A percentile compares a stretch with the other conserved stretches of the same genome.
These are phyloP conservation scores for Plemyria rubiginata DNA, from an alignment of 2,888 invertebrate genomes.

Conservation along the genomic window DNA sequence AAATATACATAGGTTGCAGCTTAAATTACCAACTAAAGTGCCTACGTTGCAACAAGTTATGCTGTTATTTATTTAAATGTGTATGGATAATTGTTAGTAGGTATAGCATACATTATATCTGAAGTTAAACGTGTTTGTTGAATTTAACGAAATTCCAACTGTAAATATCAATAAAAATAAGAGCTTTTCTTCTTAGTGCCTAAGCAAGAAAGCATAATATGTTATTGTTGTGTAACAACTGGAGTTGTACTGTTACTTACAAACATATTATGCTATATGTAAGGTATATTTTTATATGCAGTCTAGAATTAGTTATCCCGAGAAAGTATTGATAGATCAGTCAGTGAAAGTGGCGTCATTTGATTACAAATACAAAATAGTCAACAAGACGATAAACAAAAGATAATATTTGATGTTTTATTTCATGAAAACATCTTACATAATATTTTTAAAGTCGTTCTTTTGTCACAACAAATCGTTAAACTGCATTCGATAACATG, in stretches of 20 bases:
- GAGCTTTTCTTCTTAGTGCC: slow-evolving; percentile 17
- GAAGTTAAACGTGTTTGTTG: slow-evolving; percentile 11
- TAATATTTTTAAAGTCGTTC: slow-evolving; percentile 5
- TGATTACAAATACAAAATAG: slow-evolving; percentile 4
- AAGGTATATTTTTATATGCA: slow-evolving; percentile 13
- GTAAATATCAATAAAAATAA: slow-evolving; percentile 21
- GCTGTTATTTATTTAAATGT: slow-evolving; percentile 18
- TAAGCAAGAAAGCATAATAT: slow-evolving; percentile 22
- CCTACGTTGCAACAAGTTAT: slow-evolving; percentile 25
- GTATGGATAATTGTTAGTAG: slow-evolving; percentile 20
- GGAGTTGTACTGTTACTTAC: slow-evolving; percentile 66
- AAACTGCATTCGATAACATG: neutral
- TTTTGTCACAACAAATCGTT: neutral
- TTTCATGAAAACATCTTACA: slow-evolving; percentile 31
- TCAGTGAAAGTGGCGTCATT: slow-evolving; percentile 5
- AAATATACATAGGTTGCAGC: slow-evolving; percentile 32
- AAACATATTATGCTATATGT: slow-evolving; percentile 19
- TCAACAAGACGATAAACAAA: slow-evolving; percentile 3
- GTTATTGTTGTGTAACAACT: slow-evolving; percentile 51
- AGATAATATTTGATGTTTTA: slow-evolving; percentile 28
- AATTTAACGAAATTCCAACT: slow-evolving; percentile 8
- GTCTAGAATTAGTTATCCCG: slow-evolving; percentile 7
- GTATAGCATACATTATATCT: slow-evolving; percentile 5
- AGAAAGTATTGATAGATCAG: slow-evolving; percentile 8
- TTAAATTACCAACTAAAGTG: slow-evolving; percentile 32